phyloP scores from a whole-genome alignment of 2,888 invertebrate species.

The Ectobius pallidus region DNA sequence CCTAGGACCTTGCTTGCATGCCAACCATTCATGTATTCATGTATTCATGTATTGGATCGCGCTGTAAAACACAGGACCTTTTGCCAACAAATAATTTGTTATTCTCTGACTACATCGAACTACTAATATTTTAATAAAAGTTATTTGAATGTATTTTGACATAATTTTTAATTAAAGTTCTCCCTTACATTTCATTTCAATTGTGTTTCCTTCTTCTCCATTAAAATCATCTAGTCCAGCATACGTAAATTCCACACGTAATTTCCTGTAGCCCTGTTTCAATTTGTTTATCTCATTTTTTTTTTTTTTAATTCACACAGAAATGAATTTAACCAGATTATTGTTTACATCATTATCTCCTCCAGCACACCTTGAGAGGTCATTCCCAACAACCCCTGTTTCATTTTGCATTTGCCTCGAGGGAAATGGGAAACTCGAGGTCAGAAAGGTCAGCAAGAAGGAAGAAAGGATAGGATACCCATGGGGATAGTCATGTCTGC shows the following conservation, averaged over 20 bases:
- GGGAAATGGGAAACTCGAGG: not conserved
- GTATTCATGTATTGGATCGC: too few species aligned
- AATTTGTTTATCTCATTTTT: not conserved
- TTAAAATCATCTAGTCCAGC: not conserved
- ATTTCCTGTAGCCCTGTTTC: not conserved
- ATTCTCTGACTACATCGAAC: too few species aligned
- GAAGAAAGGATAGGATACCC: not conserved
- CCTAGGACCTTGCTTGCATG: too few species aligned
- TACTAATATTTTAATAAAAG: too few species aligned
- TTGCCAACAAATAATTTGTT: too few species aligned
- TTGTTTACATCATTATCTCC: too few species aligned
- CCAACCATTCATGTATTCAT: too few species aligned
- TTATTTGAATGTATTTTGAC: too few species aligned
- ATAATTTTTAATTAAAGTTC: not conserved
- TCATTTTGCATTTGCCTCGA: not conserved
- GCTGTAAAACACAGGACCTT: too few species aligned
- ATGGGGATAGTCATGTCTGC: not conserved
- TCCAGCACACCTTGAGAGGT: too few species aligned
- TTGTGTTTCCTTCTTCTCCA: not conserved
- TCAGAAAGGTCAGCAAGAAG: not conserved
- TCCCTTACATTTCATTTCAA: not conserved
- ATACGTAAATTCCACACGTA: not conserved
- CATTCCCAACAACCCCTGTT: not conserved
- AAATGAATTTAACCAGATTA: too few species aligned
- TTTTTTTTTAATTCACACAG: not conserved